These are phyloP conservation scores for Malthinus seriepunctatus DNA, from an alignment of 2,888 invertebrate species.

Conservation along the genomic window DNA sequence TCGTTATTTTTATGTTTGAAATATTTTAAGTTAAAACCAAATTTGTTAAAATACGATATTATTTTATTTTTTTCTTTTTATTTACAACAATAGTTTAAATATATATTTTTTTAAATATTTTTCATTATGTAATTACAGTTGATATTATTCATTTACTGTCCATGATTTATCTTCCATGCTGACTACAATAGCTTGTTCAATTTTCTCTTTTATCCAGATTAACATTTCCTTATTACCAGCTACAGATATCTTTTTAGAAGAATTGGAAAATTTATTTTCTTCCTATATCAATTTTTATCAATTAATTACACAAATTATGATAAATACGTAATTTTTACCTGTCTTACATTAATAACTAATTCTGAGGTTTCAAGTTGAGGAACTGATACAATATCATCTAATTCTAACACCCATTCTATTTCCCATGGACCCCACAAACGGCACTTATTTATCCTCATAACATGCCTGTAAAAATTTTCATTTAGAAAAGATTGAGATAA, in stretches of 20 bases:
- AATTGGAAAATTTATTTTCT: slow-evolving; percentile 45
- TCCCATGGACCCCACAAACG: slow-evolving; percentile 74
- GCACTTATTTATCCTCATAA: slow-evolving; percentile 73
- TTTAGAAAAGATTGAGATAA: not conserved
- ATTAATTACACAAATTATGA: not conserved
- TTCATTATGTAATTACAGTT: slow-evolving; percentile 15
- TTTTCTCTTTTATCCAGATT: slow-evolving; percentile 73
- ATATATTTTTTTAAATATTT: not conserved
- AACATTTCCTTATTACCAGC: slow-evolving; percentile 66
- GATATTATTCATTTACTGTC: slow-evolving; percentile 34
- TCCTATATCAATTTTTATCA: slow-evolving; percentile 34
- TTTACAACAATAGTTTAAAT: too few species aligned
- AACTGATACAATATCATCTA: slow-evolving; percentile 72
- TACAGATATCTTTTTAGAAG: slow-evolving; percentile 69
- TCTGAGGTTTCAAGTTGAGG: slow-evolving; percentile 64
- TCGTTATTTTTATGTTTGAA: too few species aligned
- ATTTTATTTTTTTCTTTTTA: not conserved
- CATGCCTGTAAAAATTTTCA: slow-evolving; percentile 60
- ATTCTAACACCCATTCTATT: slow-evolving; percentile 73
- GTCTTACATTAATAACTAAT: slow-evolving; percentile 71
- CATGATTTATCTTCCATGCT: slow-evolving; percentile 75
- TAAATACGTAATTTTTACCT: slow-evolving; percentile 58
- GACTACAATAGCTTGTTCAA: slow-evolving; percentile 74
- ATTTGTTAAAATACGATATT: not conserved
- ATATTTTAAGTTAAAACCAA: not conserved